Conservation (phyloP, 2,888 invertebrate species). For the Heterodera filipjevi region DNA sequence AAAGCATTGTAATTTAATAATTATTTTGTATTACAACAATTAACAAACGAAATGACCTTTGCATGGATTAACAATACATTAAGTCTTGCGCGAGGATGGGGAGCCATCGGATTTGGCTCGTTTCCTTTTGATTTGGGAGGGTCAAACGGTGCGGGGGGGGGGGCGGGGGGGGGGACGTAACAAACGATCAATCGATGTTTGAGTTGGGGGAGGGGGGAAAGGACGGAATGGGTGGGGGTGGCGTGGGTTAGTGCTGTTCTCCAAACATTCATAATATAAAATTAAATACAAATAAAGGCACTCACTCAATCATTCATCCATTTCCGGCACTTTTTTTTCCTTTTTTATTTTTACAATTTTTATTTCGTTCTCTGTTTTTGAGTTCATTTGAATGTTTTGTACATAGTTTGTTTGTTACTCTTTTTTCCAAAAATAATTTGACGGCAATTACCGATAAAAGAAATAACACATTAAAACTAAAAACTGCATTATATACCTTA, state of each 20-base stretch:
- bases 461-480: slow-evolving; percentile 11
- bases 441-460: background rate
- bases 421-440: background rate
- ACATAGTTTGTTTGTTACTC: slow-evolving; percentile 4
- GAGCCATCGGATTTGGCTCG: background rate
- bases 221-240: background rate
- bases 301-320: background rate
- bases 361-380: slow-evolving; percentile 13
- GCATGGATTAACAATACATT: background rate
- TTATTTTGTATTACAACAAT: background rate
- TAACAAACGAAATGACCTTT: background rate
- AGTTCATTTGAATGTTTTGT: background rate
- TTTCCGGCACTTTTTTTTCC: slow-evolving; percentile 1
- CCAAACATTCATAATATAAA: background rate
- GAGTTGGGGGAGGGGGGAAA: background rate
- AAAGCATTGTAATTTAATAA: background rate
- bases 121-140: background rate
- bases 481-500: background rate
- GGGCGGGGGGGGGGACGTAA: background rate
- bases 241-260: background rate
- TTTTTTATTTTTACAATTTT: slow-evolving; percentile 12
- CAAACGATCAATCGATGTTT: slow-evolving; percentile 1
- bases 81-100: background rate
- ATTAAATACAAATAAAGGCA: too few species aligned
- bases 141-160: background rate